These are phyloP conservation scores for Brachyistius frenatus DNA, from an alignment of 2,113 vertebrate genomes.

Conservation along the genomic window DNA sequence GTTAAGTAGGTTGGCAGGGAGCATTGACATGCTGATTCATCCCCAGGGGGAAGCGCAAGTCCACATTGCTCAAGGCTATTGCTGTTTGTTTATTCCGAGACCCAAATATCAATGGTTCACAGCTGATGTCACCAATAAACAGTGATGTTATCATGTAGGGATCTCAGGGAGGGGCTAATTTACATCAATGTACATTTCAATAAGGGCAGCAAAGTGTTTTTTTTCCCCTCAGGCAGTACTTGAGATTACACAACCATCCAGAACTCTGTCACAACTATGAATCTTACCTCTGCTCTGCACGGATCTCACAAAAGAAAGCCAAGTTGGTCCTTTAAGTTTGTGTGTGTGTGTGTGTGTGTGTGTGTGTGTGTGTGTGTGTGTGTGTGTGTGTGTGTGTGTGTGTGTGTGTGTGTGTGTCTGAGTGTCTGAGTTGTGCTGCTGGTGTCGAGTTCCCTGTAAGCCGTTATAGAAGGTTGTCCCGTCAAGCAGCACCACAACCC, in stretches of 20 bases:
- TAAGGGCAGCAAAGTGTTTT: background rate
- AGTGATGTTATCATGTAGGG: background rate
- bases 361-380: constrained; percentile 20
- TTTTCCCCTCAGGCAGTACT: background rate
- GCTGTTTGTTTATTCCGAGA: constrained; percentile 11
- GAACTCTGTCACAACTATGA: background rate
- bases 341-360: background rate
- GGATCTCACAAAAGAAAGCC: background rate
- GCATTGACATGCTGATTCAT: constrained; percentile 6
- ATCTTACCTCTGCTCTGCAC: background rate
- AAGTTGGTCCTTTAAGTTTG: background rate
- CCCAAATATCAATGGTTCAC: constrained; percentile 16
- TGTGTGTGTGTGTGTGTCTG: background rate
- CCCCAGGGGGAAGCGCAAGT: background rate
- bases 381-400: constrained; percentile 7
- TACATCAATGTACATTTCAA: constrained; percentile 21
- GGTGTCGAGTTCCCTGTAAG: background rate
- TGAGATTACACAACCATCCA: constrained; percentile 15
- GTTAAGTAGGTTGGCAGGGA: constrained; percentile 2
- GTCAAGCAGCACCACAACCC: background rate
- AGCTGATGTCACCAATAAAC: constrained; percentile 3
- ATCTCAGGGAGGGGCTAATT: constrained; percentile 30
- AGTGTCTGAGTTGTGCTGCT: no score
- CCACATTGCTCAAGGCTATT: constrained; percentile 19
- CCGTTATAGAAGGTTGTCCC: background rate